phyloP scores from a whole-genome alignment of 2,113 vertebrate genomes.

The Elanus axillaris region DNA sequence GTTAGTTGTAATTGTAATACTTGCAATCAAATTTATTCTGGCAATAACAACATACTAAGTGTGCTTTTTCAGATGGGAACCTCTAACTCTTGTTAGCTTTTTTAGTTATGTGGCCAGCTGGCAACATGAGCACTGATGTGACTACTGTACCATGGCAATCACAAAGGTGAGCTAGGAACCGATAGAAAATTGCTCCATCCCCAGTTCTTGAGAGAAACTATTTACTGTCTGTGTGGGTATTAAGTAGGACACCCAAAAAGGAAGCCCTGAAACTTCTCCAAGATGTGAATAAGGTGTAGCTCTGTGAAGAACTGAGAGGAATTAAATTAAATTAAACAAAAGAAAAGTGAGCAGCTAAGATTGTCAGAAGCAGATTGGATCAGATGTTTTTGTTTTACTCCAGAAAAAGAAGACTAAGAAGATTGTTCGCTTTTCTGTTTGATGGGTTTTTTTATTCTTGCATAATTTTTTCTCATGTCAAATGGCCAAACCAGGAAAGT shows the following conservation, averaged over 20 bases:
- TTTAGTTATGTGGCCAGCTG: not conserved
- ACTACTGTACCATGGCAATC: not conserved
- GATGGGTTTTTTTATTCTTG: not conserved
- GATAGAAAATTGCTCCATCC: not conserved
- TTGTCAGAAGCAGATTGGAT: not conserved
- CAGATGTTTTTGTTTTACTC: not conserved
- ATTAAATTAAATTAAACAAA: not conserved
- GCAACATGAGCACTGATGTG: not conserved
- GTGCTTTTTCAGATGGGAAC: not conserved
- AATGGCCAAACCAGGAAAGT: not conserved
- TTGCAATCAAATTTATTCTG: not conserved
- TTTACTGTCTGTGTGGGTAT: not conserved
- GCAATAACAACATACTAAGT: not conserved
- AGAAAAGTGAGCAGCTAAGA: not conserved
- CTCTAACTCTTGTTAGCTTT: not conserved
- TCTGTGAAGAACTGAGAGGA: not conserved
- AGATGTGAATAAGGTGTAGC: not conserved
- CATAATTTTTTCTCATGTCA: not conserved
- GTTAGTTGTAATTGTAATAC: not conserved
- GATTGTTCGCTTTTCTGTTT: not conserved
- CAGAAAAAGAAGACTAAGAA: not conserved
- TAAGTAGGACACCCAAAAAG: not conserved
- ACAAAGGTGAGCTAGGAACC: not conserved
- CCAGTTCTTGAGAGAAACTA: not conserved
- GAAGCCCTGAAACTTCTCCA: not conserved